A percentile compares a stretch with the other conserved stretches of the same genome.
Evolutionary conservation across 2,797 vertebrate genomes (phyloP).

Genomic region (Mus minutoides): DNA sequence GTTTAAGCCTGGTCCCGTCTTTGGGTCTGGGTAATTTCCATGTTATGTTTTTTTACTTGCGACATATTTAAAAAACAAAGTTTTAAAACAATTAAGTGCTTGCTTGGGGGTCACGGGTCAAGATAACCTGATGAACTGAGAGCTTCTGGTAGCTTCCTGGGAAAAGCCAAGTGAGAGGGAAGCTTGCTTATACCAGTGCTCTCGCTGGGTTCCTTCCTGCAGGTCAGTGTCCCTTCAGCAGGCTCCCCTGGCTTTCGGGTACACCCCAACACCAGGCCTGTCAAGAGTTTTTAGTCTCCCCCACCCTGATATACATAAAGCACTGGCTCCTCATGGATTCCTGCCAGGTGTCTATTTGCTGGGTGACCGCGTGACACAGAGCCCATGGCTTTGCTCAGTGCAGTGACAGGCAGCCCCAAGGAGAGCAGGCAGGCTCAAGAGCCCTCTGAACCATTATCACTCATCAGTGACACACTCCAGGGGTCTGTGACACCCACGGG

Average conservation of each 20-base stretch:
- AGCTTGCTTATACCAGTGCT: accelerated
- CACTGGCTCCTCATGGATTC: neutral
- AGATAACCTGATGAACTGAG: accelerated
- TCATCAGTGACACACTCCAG: neutral
- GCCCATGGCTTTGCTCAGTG: accelerated
- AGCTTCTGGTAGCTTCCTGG: neutral
- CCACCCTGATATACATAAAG: neutral
- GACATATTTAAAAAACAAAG: neutral
- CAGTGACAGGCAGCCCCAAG: neutral
- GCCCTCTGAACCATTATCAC: too few species aligned
- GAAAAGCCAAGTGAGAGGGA: neutral
- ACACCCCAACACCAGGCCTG: accelerated
- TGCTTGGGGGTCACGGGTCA: neutral
- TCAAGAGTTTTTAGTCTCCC: accelerated
- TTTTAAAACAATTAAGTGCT: neutral
- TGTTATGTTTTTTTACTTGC: neutral
- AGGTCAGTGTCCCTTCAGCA: neutral
- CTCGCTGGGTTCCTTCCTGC: neutral
- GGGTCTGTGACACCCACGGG: neutral
- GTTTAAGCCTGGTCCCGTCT: neutral
- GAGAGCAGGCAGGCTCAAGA: neutral
- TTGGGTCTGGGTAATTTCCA: neutral
- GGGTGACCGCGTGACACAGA: neutral
- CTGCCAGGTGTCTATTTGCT: neutral
- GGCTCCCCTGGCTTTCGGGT: neutral